phyloP scores from a whole-genome alignment of 2,797 vertebrate genomes.

The Epinephelus awoara region DNA sequence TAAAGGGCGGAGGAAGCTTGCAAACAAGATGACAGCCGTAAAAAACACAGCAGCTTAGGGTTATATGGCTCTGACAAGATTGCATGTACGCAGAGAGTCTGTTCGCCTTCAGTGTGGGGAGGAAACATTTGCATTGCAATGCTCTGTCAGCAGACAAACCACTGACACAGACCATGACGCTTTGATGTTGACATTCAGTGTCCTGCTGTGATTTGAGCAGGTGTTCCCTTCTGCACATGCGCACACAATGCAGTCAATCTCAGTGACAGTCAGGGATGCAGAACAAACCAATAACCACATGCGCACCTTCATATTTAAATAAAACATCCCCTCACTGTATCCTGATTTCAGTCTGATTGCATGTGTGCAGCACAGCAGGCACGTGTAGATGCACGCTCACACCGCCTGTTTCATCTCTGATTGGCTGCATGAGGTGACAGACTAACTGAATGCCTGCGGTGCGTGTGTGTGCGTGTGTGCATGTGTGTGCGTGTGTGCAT shows the following conservation, averaged over 20 bases:
- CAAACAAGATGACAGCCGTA: conserved; percentile 18
- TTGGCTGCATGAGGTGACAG: conserved; percentile 49
- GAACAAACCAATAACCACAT: conserved; percentile 23
- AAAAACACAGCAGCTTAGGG: conserved; percentile 22
- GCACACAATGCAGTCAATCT: conserved; percentile 1
- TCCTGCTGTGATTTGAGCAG: conserved; percentile 50
- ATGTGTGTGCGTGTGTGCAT: conserved; percentile 26
- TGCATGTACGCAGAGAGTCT: conserved; percentile 3
- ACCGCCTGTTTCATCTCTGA: not conserved
- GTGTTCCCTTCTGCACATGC: conserved; percentile 21
- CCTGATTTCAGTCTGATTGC: conserved; percentile 1
- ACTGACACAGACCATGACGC: not conserved
- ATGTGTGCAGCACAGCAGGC: conserved; percentile 15
- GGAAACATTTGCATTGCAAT: conserved; percentile 40
- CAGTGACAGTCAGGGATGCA: not conserved
- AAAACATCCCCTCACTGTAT: not conserved
- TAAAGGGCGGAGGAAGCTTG: conserved; percentile 27
- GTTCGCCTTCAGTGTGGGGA: conserved; percentile 25
- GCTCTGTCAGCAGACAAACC: conserved; percentile 28
- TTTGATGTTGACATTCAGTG: conserved; percentile 13
- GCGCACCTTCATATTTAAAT: not conserved
- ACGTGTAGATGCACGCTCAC: conserved; percentile 28
- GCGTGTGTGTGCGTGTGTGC: conserved; percentile 17
- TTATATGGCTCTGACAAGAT: not conserved
- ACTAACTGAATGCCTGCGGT: conserved; percentile 17